Evolutionary conservation across 2,888 invertebrate genomes (phyloP).

Genomic region (Dione juno): DNA sequence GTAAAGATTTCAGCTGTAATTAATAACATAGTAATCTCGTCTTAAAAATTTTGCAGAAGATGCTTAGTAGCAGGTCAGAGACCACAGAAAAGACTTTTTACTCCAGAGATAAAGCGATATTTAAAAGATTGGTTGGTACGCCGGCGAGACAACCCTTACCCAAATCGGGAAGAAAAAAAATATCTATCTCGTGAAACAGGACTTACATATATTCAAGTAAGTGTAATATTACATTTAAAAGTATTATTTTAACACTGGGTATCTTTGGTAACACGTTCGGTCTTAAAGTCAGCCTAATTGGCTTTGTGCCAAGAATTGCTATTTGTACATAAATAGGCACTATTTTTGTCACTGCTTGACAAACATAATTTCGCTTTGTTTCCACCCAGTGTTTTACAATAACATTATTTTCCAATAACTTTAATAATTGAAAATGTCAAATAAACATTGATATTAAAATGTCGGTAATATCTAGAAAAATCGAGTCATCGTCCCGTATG

Average conservation of each 20-base stretch:
- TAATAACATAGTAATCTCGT: neutral
- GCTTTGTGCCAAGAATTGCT: constrained; percentile 75
- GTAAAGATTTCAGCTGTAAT: neutral
- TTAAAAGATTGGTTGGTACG: constrained; percentile 90
- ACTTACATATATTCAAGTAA: constrained; percentile 90
- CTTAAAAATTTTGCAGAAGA: constrained; percentile 72
- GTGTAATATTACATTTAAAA: constrained; percentile 40
- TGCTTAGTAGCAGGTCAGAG: constrained; percentile 84
- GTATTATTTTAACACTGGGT: constrained; percentile 38
- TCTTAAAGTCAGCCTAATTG: constrained; percentile 79
- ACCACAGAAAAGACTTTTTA: constrained; percentile 88
- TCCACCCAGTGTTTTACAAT: constrained; percentile 30
- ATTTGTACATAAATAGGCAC: constrained; percentile 82
- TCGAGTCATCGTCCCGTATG: too few species aligned
- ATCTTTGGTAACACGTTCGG: constrained; percentile 63
- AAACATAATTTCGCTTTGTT: constrained; percentile 56
- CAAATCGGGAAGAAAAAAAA: constrained; percentile 90
- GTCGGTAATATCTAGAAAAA: too few species aligned
- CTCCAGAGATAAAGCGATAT: constrained; percentile 90
- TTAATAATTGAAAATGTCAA: neutral
- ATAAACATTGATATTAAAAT: neutral
- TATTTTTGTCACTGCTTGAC: constrained; percentile 78
- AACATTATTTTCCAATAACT: constrained; percentile 8
- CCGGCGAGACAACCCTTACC: constrained; percentile 90
- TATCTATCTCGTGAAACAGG: constrained; percentile 88